These are phyloP conservation scores for Ophion costatus DNA, from an alignment of 2,888 invertebrate genomes.

Conservation along the genomic window DNA sequence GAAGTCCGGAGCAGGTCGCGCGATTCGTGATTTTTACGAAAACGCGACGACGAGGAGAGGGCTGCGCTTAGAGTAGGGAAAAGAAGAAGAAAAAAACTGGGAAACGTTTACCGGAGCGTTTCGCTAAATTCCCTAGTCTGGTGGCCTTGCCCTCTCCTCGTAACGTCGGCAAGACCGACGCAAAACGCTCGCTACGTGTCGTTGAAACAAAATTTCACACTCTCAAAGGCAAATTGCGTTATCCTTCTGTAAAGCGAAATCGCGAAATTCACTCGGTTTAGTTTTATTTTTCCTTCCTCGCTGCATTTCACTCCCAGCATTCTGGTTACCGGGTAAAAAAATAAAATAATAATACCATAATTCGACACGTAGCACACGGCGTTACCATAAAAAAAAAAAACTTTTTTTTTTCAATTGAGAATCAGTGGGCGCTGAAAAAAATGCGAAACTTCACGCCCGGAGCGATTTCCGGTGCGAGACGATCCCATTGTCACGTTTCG, in stretches of 20 bases:
- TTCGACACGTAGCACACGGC: conserved; percentile 35
- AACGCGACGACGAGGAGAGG: conserved; percentile 14
- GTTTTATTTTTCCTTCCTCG: not conserved
- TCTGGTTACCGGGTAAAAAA: not conserved
- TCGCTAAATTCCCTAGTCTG: not conserved
- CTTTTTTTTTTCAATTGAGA: not conserved
- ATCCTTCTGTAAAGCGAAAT: conserved; percentile 24
- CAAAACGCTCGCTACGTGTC: conserved; percentile 40
- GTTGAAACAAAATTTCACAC: conserved; percentile 8
- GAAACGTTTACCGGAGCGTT: conserved; percentile 43
- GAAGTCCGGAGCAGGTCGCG: conserved; percentile 29
- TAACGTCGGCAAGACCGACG: conserved; percentile 24
- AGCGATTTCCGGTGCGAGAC: conserved; percentile 16
- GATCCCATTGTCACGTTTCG: conserved; percentile 4
- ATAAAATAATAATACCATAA: not conserved
- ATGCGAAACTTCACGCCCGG: not conserved
- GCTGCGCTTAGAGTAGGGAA: not conserved
- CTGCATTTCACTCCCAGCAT: not conserved
- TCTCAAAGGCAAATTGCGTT: conserved; percentile 32
- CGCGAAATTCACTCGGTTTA: conserved; percentile 19
- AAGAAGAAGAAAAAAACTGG: conserved; percentile 26
- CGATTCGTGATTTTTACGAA: conserved; percentile 50
- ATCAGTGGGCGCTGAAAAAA: not conserved
- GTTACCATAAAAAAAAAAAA: conserved; percentile 14
- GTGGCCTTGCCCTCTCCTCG: conserved; percentile 13